These are phyloP conservation scores for Myotis planiceps DNA, from an alignment of 2,797 vertebrate genomes.

Conservation along the genomic window DNA sequence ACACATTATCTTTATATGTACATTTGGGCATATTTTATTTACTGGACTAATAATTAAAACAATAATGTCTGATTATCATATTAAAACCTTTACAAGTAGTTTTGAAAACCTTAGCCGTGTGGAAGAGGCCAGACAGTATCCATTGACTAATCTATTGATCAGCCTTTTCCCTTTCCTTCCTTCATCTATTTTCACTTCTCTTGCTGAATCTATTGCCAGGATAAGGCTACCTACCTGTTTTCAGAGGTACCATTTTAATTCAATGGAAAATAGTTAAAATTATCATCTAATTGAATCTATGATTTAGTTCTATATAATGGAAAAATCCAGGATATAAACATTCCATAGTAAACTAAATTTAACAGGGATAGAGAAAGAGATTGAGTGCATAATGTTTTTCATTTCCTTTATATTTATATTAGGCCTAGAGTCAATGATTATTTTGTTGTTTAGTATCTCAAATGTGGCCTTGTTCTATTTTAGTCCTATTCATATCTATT, in stretches of 20 bases:
- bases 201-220: background rate
- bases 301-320: background rate
- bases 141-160: background rate
- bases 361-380: background rate
- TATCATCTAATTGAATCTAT: background rate
- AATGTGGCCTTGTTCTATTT: background rate
- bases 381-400: background rate
- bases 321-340: background rate
- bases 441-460: background rate
- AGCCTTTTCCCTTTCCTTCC: background rate
- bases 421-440: background rate
- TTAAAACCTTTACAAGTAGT: background rate
- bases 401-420: constrained; percentile 5
- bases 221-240: background rate
- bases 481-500: background rate
- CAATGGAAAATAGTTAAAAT: background rate
- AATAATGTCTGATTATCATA: background rate
- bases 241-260: background rate
- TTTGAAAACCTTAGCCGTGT: background rate
- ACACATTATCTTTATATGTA: background rate
- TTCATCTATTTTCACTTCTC: background rate
- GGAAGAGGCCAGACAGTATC: background rate
- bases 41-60: background rate
- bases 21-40: background rate
- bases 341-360: background rate